These are phyloP conservation scores for Papilio protenor DNA, from an alignment of 2,888 invertebrate genomes.

Conservation along the genomic window DNA sequence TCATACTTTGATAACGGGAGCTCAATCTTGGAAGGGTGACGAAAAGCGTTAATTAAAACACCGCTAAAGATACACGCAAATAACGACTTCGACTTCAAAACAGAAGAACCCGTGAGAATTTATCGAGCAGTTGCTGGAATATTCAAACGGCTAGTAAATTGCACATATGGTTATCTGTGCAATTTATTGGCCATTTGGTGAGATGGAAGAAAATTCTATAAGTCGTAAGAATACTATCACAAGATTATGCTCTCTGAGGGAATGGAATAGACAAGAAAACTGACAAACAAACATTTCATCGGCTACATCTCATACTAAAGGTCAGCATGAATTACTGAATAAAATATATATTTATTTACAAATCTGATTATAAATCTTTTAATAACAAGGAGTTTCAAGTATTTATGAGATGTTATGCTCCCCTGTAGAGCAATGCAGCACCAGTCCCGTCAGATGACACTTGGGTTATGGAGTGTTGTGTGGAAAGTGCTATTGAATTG, in stretches of 20 bases:
- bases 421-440: not conserved
- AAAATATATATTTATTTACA: not conserved
- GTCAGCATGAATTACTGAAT: not conserved
- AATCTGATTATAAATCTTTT: not conserved
- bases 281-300: not conserved
- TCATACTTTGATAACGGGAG: not conserved
- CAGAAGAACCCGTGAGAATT: not conserved
- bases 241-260: not conserved
- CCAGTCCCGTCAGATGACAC: not conserved
- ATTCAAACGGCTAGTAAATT: not conserved
- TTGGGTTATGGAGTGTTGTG: not conserved
- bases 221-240: not conserved
- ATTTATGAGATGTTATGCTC: not conserved
- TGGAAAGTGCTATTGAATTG: conserved; percentile 49
- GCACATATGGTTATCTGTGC: not conserved
- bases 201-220: not conserved
- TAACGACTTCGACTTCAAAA: no score
- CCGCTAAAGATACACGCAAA: not conserved
- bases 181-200: not conserved
- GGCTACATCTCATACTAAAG: no score
- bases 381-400: not conserved
- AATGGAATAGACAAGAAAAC: not conserved
- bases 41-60: not conserved
- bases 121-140: not conserved
- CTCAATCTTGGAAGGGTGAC: not conserved